Conservation (phyloP, 2,888 invertebrate species). For the Acanthosoma haemorrhoidale region DNA sequence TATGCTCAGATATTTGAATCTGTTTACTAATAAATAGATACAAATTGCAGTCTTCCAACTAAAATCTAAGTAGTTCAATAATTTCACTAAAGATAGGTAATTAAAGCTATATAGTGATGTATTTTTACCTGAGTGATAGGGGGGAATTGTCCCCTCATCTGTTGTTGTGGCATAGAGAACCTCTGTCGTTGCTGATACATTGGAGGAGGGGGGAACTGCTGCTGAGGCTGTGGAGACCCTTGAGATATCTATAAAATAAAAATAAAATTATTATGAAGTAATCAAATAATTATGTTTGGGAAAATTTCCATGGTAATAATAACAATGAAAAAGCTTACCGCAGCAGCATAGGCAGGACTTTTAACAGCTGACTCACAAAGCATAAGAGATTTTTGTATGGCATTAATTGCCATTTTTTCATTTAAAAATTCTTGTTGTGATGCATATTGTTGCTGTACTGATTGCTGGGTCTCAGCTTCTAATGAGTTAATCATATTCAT, state of each 20-base stretch:
- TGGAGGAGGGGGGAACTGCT: constrained; percentile 49
- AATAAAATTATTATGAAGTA: not conserved
- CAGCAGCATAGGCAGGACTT: constrained; percentile 50
- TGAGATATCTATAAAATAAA: constrained; percentile 1
- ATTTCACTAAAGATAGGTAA: not conserved
- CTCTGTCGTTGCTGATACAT: constrained; percentile 48
- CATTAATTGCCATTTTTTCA: constrained; percentile 78
- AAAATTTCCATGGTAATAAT: not conserved
- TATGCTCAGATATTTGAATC: too few relatives aligned
- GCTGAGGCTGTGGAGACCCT: constrained; percentile 40
- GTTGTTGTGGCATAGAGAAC: constrained; percentile 44
- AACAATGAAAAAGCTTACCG: not conserved
- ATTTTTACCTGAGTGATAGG: constrained; percentile 32
- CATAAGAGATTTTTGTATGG: constrained; percentile 87
- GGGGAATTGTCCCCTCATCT: constrained; percentile 40
- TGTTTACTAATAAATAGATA: not conserved
- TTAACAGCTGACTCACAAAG: constrained; percentile 67
- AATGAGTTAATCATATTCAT: constrained; percentile 49
- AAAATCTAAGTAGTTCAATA: too few relatives aligned
- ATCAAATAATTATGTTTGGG: not conserved
- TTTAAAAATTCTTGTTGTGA: constrained; percentile 51
- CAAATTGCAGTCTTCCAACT: too few relatives aligned
- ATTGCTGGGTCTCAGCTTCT: constrained; percentile 44
- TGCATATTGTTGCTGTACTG: constrained; percentile 12
- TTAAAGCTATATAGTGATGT: not conserved